Percentiles rank a stretch among this genome's conserved stretches.
Conservation (phyloP, 2,888 invertebrate species). For the Scrobipalpa atriplicella region DNA sequence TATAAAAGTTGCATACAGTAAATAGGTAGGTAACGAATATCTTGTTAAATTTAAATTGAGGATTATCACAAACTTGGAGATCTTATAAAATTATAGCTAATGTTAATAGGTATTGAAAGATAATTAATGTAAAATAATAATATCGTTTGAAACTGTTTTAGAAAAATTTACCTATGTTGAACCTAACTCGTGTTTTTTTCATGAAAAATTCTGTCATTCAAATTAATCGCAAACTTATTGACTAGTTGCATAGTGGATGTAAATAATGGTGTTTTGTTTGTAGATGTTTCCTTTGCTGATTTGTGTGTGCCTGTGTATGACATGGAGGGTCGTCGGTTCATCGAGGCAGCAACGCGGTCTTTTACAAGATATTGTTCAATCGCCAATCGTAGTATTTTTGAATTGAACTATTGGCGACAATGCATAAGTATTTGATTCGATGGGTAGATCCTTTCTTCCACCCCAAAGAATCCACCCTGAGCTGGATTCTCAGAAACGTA, state of each 20-base stretch:
- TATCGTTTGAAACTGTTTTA: slow-evolving; percentile 79
- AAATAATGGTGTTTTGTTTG: slow-evolving; percentile 70
- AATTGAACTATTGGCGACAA: too few species aligned
- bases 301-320: slow-evolving; percentile 72
- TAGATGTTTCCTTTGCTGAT: slow-evolving; percentile 69
- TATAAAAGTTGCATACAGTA: slow-evolving; percentile 59
- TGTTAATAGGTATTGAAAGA: slow-evolving; percentile 79
- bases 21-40: slow-evolving; percentile 80
- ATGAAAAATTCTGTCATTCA: slow-evolving; percentile 60
- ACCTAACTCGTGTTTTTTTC: slow-evolving; percentile 71
- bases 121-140: slow-evolving; percentile 72
- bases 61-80: slow-evolving; percentile 77
- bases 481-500: too few species aligned
- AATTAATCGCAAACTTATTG: slow-evolving; percentile 68
- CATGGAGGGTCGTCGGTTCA: slow-evolving; percentile 55
- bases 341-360: slow-evolving; percentile 46
- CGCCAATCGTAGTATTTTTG: too few species aligned
- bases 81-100: slow-evolving; percentile 80
- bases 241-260: slow-evolving; percentile 74
- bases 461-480: too few species aligned
- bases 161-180: slow-evolving; percentile 82
- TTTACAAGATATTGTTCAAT: not conserved
- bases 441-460: too few species aligned
- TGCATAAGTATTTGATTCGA: too few species aligned
- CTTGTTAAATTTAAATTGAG: slow-evolving; percentile 78